Evolutionary conservation across 2,113 vertebrate species (phyloP), one percentile per base, ranked within the genome.

Genomic region (Pangasianodon gigas): DNA sequence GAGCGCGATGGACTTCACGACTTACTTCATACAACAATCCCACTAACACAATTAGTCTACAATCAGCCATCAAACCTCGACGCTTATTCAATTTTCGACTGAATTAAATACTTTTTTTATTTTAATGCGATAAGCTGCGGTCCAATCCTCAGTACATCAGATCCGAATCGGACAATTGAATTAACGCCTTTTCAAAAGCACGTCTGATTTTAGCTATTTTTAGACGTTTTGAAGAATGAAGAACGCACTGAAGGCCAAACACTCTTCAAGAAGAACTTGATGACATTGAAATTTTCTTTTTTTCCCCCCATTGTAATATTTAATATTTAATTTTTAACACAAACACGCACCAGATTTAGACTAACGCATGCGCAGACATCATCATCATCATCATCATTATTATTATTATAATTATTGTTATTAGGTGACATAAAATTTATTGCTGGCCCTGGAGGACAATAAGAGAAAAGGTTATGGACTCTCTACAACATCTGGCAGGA

Each of bases 51-150:
- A 93, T 94, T 92, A 60, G 3, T 84, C 56, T 26, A 92, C 83
- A 89, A 87, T 89, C 91, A 93, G 87, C 48, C 93, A 91, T 92
- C 21, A 24, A 94, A 93, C 93, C 90, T 92, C 79, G 84, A 84
- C n/a, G 87, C 92, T 89, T 93, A 92, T 93, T 92, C 90, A 67
- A 93, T 94, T 94, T 92, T 92, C 93, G 87, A 92, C 93, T 91
- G 93, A 93, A 95, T 95, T 93, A 37, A 88, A n/a, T 32, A 26
- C 48, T 13, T 46, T 10, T 77, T 18, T 95, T 94, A 71, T 89
- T 95, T 93, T 95, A 96, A 96, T 95, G 93, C 88, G 94, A 95
- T 96, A 96, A 96, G 95, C 94, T 94, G 91, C 92, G 94, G 92
- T 93, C 94, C 94, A 94, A 94, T 95, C 94, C 92, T 92, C 84